phyloP scores from a whole-genome alignment of 2,797 vertebrate species.

The Gymnothorax javanicus region DNA sequence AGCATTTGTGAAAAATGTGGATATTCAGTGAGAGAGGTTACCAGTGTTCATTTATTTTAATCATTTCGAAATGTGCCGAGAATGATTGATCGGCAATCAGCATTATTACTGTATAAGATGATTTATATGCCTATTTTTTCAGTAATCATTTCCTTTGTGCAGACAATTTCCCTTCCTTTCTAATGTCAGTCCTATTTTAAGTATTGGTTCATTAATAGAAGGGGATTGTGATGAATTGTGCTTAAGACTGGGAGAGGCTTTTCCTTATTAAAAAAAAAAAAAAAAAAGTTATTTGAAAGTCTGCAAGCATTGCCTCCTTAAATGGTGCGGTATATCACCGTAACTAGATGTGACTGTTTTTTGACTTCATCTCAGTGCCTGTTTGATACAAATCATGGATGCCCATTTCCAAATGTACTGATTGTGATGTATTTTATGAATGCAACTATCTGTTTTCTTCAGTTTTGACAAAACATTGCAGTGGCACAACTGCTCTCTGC shows the following conservation, averaged over 20 bases:
- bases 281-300: conserved; percentile 8
- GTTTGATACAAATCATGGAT: background rate
- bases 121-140: conserved; percentile 75
- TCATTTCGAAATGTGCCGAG: conserved; percentile 62
- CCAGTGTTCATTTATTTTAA: conserved; percentile 31
- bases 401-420: background rate
- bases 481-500: background rate
- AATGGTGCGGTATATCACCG: background rate
- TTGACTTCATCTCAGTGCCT: background rate
- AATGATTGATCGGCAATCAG: conserved; percentile 65
- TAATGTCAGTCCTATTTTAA: conserved; percentile 76
- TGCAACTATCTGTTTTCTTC: background rate
- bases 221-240: conserved; percentile 72
- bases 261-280: conserved; percentile 52
- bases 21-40: background rate
- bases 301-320: conserved; percentile 10
- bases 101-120: conserved; percentile 67
- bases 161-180: conserved; percentile 73
- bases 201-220: conserved; percentile 73
- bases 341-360: conserved; percentile 13
- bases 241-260: conserved; percentile 40
- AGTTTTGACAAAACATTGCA: background rate
- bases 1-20: background rate
- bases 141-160: conserved; percentile 60
- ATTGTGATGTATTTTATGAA: background rate